Conservation (phyloP, 2,888 invertebrate species). For the Habrosyne pyritoides region DNA sequence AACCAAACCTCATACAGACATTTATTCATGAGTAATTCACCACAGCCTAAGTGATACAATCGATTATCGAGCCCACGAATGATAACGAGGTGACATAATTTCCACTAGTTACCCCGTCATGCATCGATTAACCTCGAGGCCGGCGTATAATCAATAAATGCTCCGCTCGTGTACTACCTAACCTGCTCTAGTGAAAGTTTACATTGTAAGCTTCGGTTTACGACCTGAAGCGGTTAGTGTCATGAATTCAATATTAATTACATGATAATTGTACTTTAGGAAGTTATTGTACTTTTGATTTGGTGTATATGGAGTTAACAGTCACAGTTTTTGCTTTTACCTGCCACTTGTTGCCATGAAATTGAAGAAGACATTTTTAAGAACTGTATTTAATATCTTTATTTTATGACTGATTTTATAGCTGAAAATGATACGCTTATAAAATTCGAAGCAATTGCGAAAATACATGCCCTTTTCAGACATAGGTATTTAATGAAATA, state of each 20-base stretch:
- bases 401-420: too few relatives aligned
- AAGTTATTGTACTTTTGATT: too few relatives aligned
- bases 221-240: not conserved
- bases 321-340: too few relatives aligned
- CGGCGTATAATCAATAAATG: not conserved
- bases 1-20: not conserved
- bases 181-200: not conserved
- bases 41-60: not conserved
- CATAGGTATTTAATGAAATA: too few relatives aligned
- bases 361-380: too few relatives aligned
- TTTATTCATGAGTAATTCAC: not conserved
- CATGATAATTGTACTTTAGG: not conserved
- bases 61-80: not conserved
- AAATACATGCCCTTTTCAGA: too few relatives aligned
- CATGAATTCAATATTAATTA: not conserved
- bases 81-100: not conserved
- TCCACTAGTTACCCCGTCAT: not conserved
- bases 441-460: too few relatives aligned
- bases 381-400: too few relatives aligned
- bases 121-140: not conserved
- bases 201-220: not conserved
- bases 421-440: too few relatives aligned
- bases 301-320: too few relatives aligned
- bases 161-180: not conserved
- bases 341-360: too few relatives aligned